Percentiles rank a stretch among this genome's conserved stretches.
Evolutionary conservation across 2,113 vertebrate genomes (phyloP).

Genomic region (Oncorhynchus clarkii): DNA sequence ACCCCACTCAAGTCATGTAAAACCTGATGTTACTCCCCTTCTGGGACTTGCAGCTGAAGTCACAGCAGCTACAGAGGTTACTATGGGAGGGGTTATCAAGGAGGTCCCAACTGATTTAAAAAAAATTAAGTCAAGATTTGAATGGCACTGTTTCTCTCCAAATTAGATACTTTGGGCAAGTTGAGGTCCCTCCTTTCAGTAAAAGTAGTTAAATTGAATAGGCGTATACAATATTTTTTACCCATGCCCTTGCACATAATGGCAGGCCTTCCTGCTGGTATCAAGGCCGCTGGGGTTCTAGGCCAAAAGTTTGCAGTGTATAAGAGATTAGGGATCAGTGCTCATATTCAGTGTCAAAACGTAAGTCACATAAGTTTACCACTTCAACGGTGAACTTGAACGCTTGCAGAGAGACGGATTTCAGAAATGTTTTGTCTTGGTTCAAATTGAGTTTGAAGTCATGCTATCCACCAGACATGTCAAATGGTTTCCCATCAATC

Average conservation of each 20-base stretch:
- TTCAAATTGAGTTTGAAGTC: conserved; percentile 62
- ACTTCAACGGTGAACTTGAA: conserved; percentile 68
- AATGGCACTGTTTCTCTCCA: too few relatives aligned
- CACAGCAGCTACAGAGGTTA: conserved; percentile 66
- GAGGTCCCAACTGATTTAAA: conserved; percentile 61
- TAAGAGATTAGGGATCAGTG: not conserved
- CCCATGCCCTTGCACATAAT: conserved; percentile 62
- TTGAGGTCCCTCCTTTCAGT: not conserved
- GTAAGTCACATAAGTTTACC: not conserved
- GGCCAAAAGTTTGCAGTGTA: conserved; percentile 68
- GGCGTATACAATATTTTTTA: conserved; percentile 24
- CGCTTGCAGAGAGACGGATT: conserved; percentile 63
- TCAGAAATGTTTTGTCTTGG: conserved; percentile 56
- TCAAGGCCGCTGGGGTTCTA: conserved; percentile 63
- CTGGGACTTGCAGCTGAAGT: conserved; percentile 56
- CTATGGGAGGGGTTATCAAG: conserved; percentile 58
- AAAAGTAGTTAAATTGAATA: not conserved
- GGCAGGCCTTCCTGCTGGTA: conserved; percentile 70
- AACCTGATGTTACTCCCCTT: conserved; percentile 45
- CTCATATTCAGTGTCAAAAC: not conserved
- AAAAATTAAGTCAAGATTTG: not conserved
- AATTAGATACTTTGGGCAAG: too few relatives aligned
- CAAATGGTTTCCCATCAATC: too few relatives aligned
- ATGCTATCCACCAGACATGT: conserved; percentile 70
- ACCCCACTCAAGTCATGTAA: not conserved